phyloP scores from a whole-genome alignment of 2,113 vertebrate genomes.

The Neopipo cinnamomea region DNA sequence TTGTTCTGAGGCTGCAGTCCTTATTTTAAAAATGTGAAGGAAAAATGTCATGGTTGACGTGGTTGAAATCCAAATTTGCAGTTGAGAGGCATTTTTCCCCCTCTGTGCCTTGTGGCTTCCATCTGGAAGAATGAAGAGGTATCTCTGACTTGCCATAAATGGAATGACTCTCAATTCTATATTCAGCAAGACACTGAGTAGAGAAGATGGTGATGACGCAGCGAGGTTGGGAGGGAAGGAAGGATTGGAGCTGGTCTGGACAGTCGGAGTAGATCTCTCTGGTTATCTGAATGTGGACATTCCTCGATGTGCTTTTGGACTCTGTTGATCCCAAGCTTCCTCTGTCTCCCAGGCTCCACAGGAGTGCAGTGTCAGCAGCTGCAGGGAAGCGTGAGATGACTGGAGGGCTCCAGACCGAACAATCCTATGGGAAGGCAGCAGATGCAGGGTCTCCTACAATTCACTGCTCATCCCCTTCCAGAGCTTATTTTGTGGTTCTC shows the following conservation, averaged over 20 bases:
- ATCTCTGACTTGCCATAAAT: not conserved
- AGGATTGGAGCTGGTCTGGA: not conserved
- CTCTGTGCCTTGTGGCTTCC: not conserved
- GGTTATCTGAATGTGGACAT: rapidly evolving
- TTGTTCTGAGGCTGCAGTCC: not conserved
- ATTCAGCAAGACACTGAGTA: not conserved
- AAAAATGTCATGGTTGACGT: not conserved
- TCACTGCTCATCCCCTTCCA: not conserved
- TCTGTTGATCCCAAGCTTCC: not conserved
- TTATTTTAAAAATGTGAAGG: not conserved
- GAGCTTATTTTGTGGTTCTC: rapidly evolving
- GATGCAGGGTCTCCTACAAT: rapidly evolving
- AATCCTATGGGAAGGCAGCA: rapidly evolving
- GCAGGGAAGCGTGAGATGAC: rapidly evolving
- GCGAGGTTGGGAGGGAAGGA: not conserved
- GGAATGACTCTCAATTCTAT: not conserved
- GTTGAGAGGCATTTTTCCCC: not conserved
- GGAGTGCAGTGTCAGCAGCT: rapidly evolving
- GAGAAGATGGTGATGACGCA: rapidly evolving
- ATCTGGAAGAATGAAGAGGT: not conserved
- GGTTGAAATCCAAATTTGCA: not conserved
- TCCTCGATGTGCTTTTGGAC: not conserved
- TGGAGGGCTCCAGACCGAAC: not conserved
- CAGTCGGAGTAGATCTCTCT: not conserved
- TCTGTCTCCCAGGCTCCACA: not conserved